Percentiles rank a stretch among this genome's conserved stretches.
These are phyloP conservation scores for Nibea albiflora DNA, from an alignment of 2,113 vertebrate genomes.

Conservation along the genomic window DNA sequence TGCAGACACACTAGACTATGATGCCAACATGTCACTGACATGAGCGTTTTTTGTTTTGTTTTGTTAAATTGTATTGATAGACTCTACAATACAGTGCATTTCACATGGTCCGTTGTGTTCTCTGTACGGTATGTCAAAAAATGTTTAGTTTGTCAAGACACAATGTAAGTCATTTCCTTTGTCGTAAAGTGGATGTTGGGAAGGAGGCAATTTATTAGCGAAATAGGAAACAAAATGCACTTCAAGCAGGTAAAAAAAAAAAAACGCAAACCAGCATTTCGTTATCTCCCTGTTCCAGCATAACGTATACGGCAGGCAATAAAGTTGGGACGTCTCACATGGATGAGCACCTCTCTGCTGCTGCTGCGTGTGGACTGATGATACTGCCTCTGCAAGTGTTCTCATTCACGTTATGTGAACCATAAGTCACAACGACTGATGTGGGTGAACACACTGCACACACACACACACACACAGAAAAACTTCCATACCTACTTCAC, in stretches of 20 bases:
- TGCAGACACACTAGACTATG: neutral
- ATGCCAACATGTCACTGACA: neutral
- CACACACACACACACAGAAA: conserved; percentile 11
- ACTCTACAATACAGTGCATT: neutral
- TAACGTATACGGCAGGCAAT: conserved; percentile 41
- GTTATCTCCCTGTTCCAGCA: conserved; percentile 48
- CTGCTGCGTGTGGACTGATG: conserved; percentile 39
- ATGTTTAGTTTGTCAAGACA: neutral
- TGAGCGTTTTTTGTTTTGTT: too few species aligned
- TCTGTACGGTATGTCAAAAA: neutral
- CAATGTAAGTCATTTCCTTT: conserved; percentile 3
- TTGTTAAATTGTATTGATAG: neutral
- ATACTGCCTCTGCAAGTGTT: conserved; percentile 5
- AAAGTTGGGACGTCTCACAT: conserved; percentile 50
- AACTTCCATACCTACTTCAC: neutral
- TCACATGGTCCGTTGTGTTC: neutral
- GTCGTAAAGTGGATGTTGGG: conserved; percentile 1
- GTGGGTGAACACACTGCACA: conserved; percentile 13
- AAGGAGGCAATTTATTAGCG: neutral
- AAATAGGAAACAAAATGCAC: conserved; percentile 15
- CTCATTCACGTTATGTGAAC: conserved; percentile 53
- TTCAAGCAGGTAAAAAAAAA: conserved; percentile 15
- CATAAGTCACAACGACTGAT: conserved; percentile 49
- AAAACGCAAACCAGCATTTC: conserved; percentile 43
- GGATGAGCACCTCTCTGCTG: conserved; percentile 50